A percentile compares a stretch with the other conserved stretches of the same genome.
These are phyloP conservation scores for Periophthalmus magnuspinnatus DNA, from an alignment of 2,797 vertebrate species.

Conservation along the genomic window DNA sequence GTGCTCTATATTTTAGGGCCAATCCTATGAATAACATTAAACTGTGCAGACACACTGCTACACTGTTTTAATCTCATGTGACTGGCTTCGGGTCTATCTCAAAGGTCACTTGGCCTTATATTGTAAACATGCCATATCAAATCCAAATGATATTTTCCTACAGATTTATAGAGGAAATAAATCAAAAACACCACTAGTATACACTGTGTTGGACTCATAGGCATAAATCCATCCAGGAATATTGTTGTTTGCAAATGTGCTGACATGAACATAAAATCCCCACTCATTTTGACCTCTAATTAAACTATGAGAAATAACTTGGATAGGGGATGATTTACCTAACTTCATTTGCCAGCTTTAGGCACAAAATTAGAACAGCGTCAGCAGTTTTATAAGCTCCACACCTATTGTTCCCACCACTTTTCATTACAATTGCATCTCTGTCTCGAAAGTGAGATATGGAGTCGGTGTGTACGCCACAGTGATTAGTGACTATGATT, in stretches of 20 bases:
- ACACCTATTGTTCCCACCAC: conserved; percentile 62
- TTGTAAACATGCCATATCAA: conserved; percentile 52
- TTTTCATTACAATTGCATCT: conserved; percentile 40
- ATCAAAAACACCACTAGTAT: not conserved
- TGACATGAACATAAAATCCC: conserved; percentile 52
- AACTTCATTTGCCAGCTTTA: conserved; percentile 52
- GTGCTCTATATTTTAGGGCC: conserved; percentile 10
- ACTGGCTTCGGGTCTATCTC: conserved; percentile 45
- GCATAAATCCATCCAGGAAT: conserved; percentile 41
- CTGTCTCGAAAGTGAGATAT: conserved; percentile 49
- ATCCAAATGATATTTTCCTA: conserved; percentile 26
- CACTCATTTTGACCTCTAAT: conserved; percentile 64
- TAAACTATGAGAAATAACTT: conserved; percentile 61
- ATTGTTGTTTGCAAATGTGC: conserved; percentile 41
- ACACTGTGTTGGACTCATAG: conserved; percentile 15
- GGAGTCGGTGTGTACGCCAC: conserved; percentile 50
- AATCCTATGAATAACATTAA: conserved; percentile 28
- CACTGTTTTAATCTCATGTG: conserved; percentile 44
- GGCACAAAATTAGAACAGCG: conserved; percentile 57
- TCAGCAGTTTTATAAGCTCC: conserved; percentile 75
- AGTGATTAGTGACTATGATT: conserved; percentile 73
- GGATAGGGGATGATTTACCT: conserved; percentile 47
- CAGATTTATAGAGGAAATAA: not conserved
- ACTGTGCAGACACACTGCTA: conserved; percentile 17
- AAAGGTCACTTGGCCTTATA: conserved; percentile 57